Conservation (phyloP, 2,888 invertebrate species). For the Cinara cedri region DNA sequence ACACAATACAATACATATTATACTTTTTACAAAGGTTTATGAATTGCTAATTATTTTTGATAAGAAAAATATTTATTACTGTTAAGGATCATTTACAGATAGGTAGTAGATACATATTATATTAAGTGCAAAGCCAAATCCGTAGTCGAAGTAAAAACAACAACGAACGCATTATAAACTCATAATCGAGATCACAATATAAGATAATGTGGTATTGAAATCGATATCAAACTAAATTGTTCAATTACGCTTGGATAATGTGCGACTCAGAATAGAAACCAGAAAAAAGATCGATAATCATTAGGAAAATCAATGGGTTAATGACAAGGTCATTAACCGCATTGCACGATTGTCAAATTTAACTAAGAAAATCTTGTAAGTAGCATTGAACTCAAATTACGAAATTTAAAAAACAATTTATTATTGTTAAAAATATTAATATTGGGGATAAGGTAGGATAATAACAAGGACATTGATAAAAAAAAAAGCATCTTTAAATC, state of each 20-base stretch:
- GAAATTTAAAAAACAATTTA: conserved; percentile 13
- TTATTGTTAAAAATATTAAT: not conserved
- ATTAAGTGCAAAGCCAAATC: conserved; percentile 13
- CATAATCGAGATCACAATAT: too few species aligned
- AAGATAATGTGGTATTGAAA: not conserved
- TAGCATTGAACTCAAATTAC: conserved; percentile 19
- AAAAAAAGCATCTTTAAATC: not conserved
- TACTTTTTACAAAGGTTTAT: not conserved
- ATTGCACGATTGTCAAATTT: too few species aligned
- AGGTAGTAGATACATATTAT: too few species aligned
- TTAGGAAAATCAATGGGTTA: conserved; percentile 8
- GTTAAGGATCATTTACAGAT: not conserved
- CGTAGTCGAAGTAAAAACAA: conserved; percentile 10
- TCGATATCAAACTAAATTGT: not conserved
- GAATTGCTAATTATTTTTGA: not conserved
- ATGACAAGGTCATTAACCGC: conserved; percentile 22
- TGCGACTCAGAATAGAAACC: not conserved
- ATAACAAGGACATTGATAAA: not conserved
- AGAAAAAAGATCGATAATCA: not conserved
- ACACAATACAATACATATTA: not conserved
- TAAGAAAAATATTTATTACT: not conserved
- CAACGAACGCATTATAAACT: not conserved
- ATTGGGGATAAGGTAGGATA: not conserved
- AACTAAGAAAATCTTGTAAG: not conserved
- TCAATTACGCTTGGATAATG: not conserved